Base-by-base conservation (phyloP, 2,797 vertebrate genomes). In the Anomalospiza imberbis region DNA sequence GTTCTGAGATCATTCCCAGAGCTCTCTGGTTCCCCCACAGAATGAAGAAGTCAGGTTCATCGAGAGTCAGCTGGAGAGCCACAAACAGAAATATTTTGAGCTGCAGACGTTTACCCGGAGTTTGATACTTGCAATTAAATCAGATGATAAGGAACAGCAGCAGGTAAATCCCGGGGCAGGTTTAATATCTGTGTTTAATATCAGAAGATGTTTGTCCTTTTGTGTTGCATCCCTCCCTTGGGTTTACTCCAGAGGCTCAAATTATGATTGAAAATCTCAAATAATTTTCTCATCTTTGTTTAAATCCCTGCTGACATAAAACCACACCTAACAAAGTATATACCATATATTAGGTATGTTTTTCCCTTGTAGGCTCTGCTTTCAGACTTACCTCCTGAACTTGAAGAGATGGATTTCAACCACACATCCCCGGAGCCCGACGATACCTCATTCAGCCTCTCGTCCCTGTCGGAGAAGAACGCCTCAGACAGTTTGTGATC, bases 21-120 rank as follows among this genome's bases (percentile, higher is more conserved):
- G 25, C 71, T 84, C 17, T 34, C 15, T 75, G 65, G 4, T 62
- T 50, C 76, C 67, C 36, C 96, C 96, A 63, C 97, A 99, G 99
- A 99, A 99, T 82, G 99, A 99, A 97, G 99, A 99, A 97, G 98
- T 99, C 92, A 98, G 99, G 97, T 99, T 99, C 97, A 98, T 99
- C 63, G 99, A 99, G 97, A 98, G 97, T 28, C 99, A 99, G 97
- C 97, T 99, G 98, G 98, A 98, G 97, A 99, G 97, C 97, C 99
- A 99, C 98, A 99, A 99, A 96, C 98, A 98, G 97, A 99, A 98
- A 96, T 99, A 99, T 85, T 98, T 98, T 91, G 98, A 99, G 93
- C 98, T 99, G 74, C 98, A 98, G 91, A 97, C 96, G 14, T 99
- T 99, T 97, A 99, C 99, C 18, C 98, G 98, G 95, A 99, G 98